phyloP scores from a whole-genome alignment of 2,797 vertebrate genomes.

The Intellagama lesueurii region DNA sequence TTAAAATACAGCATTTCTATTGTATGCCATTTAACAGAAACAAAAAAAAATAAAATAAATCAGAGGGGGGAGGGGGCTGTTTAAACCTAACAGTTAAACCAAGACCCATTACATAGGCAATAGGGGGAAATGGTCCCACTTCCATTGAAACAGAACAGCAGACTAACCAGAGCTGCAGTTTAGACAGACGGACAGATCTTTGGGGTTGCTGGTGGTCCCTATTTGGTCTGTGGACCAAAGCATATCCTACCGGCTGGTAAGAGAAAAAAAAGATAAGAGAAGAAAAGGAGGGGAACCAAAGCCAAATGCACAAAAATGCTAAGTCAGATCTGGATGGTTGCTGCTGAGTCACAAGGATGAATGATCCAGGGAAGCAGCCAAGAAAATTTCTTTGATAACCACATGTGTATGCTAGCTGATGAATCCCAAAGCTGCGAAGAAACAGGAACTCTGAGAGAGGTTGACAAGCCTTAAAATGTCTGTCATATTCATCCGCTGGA shows the following conservation, averaged over 20 bases:
- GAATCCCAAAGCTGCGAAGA: neutral
- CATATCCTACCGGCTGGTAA: neutral
- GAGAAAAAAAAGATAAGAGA: neutral
- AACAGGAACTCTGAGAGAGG: neutral
- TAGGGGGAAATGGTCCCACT: neutral
- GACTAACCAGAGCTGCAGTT: neutral
- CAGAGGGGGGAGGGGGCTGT: neutral
- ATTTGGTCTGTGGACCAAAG: neutral
- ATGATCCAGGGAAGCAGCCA: neutral
- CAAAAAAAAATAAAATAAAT: neutral
- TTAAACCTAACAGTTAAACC: conserved; percentile 33
- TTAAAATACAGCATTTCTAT: conserved; percentile 37
- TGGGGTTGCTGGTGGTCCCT: neutral
- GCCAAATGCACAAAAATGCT: neutral
- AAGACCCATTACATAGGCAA: conserved; percentile 8
- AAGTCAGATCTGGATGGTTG: neutral
- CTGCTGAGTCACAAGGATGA: neutral
- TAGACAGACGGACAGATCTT: neutral
- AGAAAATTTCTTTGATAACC: neutral
- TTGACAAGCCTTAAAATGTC: neutral
- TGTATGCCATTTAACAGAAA: neutral
- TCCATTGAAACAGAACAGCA: neutral
- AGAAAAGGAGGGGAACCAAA: neutral
- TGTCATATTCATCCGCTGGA: neutral
- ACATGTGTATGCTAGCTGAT: neutral